Conservation (phyloP, 2,113 vertebrate species). For the Jaculus jaculus region DNA sequence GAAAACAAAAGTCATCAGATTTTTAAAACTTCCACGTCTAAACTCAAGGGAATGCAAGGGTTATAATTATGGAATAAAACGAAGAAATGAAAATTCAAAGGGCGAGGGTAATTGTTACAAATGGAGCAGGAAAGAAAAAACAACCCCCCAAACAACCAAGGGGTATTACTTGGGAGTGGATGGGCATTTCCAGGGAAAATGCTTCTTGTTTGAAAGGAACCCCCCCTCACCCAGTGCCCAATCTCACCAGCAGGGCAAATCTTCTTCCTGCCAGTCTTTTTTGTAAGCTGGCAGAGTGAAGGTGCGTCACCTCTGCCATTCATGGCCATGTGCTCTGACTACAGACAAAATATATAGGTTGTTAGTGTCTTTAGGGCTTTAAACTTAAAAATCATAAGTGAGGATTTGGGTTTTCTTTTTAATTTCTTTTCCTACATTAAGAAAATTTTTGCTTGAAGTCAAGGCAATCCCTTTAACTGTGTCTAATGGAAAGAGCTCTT, state of each 20-base stretch:
- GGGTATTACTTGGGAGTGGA: background rate
- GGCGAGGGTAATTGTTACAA: background rate
- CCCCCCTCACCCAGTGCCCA: background rate
- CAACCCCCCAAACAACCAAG: background rate
- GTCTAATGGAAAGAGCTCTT: background rate
- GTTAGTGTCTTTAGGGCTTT: background rate
- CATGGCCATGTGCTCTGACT: background rate
- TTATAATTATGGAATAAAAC: background rate
- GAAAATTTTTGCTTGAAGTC: background rate
- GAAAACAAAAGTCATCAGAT: background rate
- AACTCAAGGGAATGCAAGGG: background rate
- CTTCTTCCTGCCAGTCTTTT: background rate
- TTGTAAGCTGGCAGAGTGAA: background rate
- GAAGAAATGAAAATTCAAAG: conserved; percentile 28
- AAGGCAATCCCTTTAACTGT: background rate
- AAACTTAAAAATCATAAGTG: background rate
- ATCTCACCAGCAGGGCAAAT: background rate
- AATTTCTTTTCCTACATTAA: background rate
- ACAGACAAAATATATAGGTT: background rate
- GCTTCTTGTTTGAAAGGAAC: background rate
- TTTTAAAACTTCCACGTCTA: conserved; percentile 8
- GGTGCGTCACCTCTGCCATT: background rate
- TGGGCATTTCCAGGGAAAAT: background rate
- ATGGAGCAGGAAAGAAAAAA: background rate
- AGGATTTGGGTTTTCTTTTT: background rate